Percentiles rank a stretch among this genome's conserved stretches.
These are phyloP conservation scores for Platycnemis pennipes DNA, from an alignment of 2,888 invertebrate genomes.

Conservation along the genomic window DNA sequence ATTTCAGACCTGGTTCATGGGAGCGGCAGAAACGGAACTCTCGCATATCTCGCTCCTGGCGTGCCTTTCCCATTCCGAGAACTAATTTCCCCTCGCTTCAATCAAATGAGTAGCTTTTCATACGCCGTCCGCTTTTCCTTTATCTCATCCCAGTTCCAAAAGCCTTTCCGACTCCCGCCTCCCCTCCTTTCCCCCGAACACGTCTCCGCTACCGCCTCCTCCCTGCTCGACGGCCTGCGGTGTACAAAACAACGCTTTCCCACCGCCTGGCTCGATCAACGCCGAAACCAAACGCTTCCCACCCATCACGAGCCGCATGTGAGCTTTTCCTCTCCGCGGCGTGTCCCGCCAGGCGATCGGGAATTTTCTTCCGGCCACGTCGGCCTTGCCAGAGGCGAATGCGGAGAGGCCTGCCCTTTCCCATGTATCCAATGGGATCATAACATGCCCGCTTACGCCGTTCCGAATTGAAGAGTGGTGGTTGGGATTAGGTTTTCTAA, in stretches of 20 bases:
- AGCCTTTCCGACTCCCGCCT: not conserved
- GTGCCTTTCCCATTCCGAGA: conserved; percentile 41
- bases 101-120: conserved; percentile 4
- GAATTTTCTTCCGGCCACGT: conserved; percentile 30
- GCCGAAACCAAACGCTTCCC: too few relatives aligned
- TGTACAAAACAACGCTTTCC: too few relatives aligned
- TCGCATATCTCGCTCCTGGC: conserved; percentile 22
- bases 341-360: conserved; percentile 10
- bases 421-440: too few relatives aligned
- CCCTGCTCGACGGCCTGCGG: too few relatives aligned
- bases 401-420: too few relatives aligned
- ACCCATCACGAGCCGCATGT: too few relatives aligned
- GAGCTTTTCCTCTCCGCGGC: too few relatives aligned
- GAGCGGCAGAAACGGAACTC: conserved; percentile 10
- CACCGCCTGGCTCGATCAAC: too few relatives aligned
- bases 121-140: conserved; percentile 12
- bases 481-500: too few relatives aligned
- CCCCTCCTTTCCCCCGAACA: not conserved
- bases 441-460: too few relatives aligned
- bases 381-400: too few relatives aligned
- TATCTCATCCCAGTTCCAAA: conserved; percentile 10
- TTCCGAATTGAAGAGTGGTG: too few relatives aligned
- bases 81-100: conserved; percentile 59
- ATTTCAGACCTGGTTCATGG: not conserved
- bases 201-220: not conserved